A percentile compares a stretch with the other conserved stretches of the same genome.
Evolutionary conservation across 2,888 invertebrate species (phyloP).

Genomic region (Tinea pellionella): DNA sequence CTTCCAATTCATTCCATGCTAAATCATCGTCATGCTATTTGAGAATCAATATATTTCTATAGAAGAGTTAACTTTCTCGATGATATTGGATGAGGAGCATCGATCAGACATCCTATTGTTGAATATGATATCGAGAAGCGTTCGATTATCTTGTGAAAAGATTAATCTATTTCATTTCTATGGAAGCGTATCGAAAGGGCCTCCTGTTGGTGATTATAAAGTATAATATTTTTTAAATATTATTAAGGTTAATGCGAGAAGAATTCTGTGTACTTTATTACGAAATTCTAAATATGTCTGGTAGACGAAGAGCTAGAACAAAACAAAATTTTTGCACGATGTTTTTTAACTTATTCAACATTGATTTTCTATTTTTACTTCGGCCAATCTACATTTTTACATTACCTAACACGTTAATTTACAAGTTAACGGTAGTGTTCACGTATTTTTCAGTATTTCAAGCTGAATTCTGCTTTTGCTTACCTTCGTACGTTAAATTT

Average conservation of each 20-base stretch:
- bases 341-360: neutral
- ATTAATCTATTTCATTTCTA: slow-evolving; percentile 8
- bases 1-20: slow-evolving; percentile 6
- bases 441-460: too few relatives aligned
- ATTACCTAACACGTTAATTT: too few relatives aligned
- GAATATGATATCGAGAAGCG: slow-evolving; percentile 9
- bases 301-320: too few relatives aligned
- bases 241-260: neutral
- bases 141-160: slow-evolving; percentile 9
- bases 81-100: neutral
- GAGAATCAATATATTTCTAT: slow-evolving; percentile 48
- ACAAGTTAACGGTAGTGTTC: too few relatives aligned
- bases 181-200: slow-evolving; percentile 5
- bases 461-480: too few relatives aligned
- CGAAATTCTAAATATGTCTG: neutral
- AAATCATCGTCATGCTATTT: slow-evolving; percentile 31
- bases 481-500: too few relatives aligned
- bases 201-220: neutral
- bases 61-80: slow-evolving; percentile 11
- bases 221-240: neutral
- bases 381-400: neutral
- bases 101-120: slow-evolving; percentile 3
- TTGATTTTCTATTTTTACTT: neutral
- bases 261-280: neutral
- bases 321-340: too few relatives aligned